phyloP scores from a whole-genome alignment of 64 coral and sea anemone genomes.

The Actinia equina region DNA sequence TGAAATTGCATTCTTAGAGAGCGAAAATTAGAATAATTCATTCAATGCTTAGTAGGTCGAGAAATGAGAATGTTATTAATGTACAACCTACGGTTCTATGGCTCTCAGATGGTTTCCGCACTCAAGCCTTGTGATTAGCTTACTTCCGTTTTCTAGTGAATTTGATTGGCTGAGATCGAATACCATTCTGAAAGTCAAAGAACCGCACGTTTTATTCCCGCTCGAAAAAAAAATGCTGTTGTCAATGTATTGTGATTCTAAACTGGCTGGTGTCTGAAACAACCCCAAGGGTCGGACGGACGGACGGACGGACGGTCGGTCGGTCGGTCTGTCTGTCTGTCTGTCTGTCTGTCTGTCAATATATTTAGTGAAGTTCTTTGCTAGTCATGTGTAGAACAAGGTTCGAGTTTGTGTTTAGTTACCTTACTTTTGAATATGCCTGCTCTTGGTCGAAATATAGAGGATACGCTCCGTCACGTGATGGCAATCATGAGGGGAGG shows the following conservation, averaged over 20 bases:
- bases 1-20: no score
- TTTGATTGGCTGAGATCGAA: neutral
- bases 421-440: no score
- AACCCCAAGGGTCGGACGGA: no score
- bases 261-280: neutral
- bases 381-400: neutral
- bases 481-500: no score
- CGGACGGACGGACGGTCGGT: no score
- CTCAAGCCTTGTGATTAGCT: neutral
- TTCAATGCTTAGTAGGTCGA: no score
- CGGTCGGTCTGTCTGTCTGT: no score
- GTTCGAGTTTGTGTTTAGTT: neutral
- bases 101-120: neutral
- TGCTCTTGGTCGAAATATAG: no score
- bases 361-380: neutral
- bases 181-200: neutral
- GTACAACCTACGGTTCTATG: neutral
- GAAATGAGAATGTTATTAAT: neutral
- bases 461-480: no score
- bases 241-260: neutral
- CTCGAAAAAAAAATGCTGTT: neutral
- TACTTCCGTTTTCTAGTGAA: neutral
- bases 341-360: neutral
- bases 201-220: neutral
- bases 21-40: no score